phyloP scores from a whole-genome alignment of 2,797 vertebrate genomes.

The Scleropages formosus region DNA sequence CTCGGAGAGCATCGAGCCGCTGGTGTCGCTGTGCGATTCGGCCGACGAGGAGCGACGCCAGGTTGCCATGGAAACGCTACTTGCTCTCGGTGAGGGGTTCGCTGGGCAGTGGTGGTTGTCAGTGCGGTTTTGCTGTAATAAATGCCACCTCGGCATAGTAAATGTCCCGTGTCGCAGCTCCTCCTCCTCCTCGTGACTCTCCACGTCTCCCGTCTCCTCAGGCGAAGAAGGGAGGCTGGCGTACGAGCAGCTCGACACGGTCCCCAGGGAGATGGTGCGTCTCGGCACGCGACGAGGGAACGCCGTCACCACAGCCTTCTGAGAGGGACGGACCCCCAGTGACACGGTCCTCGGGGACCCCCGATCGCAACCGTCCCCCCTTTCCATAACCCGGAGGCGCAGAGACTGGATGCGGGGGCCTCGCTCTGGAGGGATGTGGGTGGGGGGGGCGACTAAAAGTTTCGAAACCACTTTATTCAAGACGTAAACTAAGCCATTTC shows the following conservation, averaged over 20 bases:
- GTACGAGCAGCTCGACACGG: conserved; percentile 88
- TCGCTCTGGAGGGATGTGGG: too few species aligned
- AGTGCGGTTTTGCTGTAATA: too few species aligned
- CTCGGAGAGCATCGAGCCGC: conserved; percentile 84
- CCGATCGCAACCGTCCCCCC: too few species aligned
- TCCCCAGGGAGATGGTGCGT: conserved; percentile 78
- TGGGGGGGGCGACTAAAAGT: too few species aligned
- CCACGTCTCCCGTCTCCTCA: conserved; percentile 44
- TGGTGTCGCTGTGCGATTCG: conserved; percentile 84
- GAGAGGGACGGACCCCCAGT: conserved; percentile 35
- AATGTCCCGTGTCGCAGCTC: background rate
- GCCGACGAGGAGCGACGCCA: conserved; percentile 87
- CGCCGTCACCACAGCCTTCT: conserved; percentile 89
- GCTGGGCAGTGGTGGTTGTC: background rate
- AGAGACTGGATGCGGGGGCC: too few species aligned
- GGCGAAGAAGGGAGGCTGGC: conserved; percentile 92
- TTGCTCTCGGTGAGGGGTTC: conserved; percentile 84
- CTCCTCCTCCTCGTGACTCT: too few species aligned
- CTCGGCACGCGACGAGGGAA: conserved; percentile 73
- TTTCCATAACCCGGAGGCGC: too few species aligned
- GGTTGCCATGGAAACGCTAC: conserved; percentile 86
- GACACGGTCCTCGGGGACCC: too few species aligned
- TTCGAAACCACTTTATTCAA: too few species aligned
- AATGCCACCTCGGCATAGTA: background rate
- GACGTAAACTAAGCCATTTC: conserved; percentile 34